phyloP scores from a whole-genome alignment of 2,113 vertebrate species.

The Tetrao urogallus region DNA sequence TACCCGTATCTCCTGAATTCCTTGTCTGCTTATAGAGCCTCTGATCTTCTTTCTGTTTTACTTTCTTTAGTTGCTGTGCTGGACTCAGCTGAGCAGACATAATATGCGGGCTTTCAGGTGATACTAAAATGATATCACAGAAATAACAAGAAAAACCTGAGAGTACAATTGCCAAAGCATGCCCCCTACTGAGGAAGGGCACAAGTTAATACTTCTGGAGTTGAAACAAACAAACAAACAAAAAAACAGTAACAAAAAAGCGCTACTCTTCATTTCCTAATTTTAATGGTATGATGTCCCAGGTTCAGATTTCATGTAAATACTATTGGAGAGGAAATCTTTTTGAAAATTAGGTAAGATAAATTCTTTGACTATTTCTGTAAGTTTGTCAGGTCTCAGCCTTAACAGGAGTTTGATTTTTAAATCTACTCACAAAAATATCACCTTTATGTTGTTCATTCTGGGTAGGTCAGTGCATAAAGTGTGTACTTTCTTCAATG shows the following conservation, averaged over 20 bases:
- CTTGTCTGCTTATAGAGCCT: neutral
- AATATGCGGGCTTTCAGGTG: neutral
- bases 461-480: neutral
- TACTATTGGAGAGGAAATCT: neutral
- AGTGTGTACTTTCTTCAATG: neutral
- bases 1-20: neutral
- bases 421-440: neutral
- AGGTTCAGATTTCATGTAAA: neutral
- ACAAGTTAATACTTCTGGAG: neutral
- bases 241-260: neutral
- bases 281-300: neutral
- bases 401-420: neutral
- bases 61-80: neutral
- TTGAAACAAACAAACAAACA: neutral
- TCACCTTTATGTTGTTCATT: neutral
- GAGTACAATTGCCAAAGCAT: neutral
- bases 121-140: neutral
- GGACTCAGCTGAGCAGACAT: neutral
- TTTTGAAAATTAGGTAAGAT: neutral
- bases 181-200: neutral
- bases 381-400: neutral
- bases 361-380: neutral
- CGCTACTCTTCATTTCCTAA: neutral
- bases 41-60: neutral
- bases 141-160: neutral